Evolutionary conservation across 2,888 invertebrate genomes (phyloP), one percentile per base, ranked within the genome.

Genomic region (Dromius quadrimaculatus): DNA sequence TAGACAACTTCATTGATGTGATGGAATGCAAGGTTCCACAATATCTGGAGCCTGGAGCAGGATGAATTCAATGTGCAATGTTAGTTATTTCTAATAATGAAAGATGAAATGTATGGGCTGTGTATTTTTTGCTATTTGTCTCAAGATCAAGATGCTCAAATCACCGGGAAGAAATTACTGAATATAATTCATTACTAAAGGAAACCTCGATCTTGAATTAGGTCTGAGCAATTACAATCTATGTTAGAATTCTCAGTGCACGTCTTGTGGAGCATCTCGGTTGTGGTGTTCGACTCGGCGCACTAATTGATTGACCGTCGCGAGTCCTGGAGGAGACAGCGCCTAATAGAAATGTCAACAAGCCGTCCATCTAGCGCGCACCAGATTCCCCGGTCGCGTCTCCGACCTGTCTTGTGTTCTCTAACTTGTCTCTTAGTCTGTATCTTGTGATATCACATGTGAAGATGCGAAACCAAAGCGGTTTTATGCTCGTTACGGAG

Each of bases 301-400:
- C 80, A 81, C 81, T 81, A 81, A 81, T 81, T 81, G 81, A 81
- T 81, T 72, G 80, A 79, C 79, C 78, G 76, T 77, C 76, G 77
- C 75, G 75, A 75, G 74, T 79, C 76, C 81, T 80, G 80, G 78
- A 79, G 78, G 77, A 80, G 80, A 81, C 80, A 81, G 79, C 76
- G 76, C 78, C 81, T 81, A 82, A 82, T 82, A 81, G 81, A 82
- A 81, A 81, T 80, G 81, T 81, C 81, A 81, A 80, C 80, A 78
- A 76, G 76, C 76, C 74, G 73, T 73, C 76, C 75, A 70, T 70
- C 70, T 70, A 68, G 54, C 66, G 23, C 41, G 54, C 50, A 38
- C 34, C 50, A 65, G 50, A 61, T 45, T 15, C 43, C 41, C 9
- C 23, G 11, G 15, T 23, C 28, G n/a, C 50, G 59, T n/a, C 28